Conservation (phyloP, 2,113 vertebrate genomes). For the Leptobrachium leishanense region DNA sequence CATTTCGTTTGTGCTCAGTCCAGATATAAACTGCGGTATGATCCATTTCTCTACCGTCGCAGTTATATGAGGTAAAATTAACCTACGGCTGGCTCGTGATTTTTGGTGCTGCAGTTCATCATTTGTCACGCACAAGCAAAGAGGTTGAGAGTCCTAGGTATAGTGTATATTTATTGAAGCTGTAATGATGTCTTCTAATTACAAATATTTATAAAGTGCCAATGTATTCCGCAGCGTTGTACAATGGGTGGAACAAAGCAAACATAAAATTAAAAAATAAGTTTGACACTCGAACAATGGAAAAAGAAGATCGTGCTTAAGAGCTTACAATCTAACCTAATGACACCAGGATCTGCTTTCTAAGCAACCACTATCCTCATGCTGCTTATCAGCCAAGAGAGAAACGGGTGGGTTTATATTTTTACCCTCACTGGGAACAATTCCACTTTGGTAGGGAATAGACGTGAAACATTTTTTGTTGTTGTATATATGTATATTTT, state of each 20-base stretch:
- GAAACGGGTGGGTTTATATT: neutral
- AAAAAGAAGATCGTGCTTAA: neutral
- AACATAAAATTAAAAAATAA: too few species aligned
- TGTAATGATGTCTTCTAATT: neutral
- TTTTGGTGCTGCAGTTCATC: neutral
- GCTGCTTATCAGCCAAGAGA: too few species aligned
- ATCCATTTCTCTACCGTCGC: neutral
- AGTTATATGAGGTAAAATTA: neutral
- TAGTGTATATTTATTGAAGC: too few species aligned
- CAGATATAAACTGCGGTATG: neutral
- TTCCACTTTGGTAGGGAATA: neutral
- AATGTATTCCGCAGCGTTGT: too few species aligned
- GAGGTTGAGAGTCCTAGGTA: too few species aligned
- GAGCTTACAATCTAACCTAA: neutral
- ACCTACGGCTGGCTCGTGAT: neutral
- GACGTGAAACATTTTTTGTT: neutral
- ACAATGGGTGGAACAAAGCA: too few species aligned
- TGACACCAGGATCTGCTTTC: neutral
- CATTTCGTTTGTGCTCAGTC: neutral
- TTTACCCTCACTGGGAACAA: too few species aligned
- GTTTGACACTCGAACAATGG: neutral
- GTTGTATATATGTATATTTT: neutral
- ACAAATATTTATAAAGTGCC: too few species aligned
- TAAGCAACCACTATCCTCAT: too few species aligned
- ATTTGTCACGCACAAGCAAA: neutral